These are phyloP conservation scores for Sarcophaga bullata DNA, from an alignment of 1,140 invertebrate species.

Conservation along the genomic window DNA sequence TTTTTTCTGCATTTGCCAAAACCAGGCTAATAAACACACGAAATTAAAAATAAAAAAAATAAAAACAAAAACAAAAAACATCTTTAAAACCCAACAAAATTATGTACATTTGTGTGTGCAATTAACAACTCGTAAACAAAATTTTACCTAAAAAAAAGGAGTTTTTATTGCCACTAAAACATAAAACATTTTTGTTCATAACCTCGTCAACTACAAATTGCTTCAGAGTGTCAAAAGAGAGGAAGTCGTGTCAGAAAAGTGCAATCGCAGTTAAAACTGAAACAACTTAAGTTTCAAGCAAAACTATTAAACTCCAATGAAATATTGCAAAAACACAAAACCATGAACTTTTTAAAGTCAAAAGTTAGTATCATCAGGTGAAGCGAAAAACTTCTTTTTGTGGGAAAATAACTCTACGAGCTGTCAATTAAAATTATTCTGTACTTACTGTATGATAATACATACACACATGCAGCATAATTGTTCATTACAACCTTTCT, in stretches of 20 bases:
- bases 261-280: neutral
- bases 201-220: conserved; percentile 3
- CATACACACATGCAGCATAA: no score
- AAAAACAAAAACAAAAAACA: neutral
- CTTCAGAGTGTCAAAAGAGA: neutral
- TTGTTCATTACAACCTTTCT: no score
- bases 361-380: no score
- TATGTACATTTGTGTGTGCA: neutral
- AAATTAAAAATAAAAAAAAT: neutral
- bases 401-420: no score
- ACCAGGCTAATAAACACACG: no score
- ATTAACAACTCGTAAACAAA: conserved; percentile 14
- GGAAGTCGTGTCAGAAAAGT: conserved; percentile 8
- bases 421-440: no score
- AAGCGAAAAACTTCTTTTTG: no score
- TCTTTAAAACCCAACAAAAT: neutral
- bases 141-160: no score
- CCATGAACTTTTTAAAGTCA: no score
- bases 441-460: no score
- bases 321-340: no score
- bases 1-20: no score
- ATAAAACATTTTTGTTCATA: conserved; percentile 6
- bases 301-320: neutral
- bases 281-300: neutral
- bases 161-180: conserved; percentile 4